A percentile compares a stretch with the other conserved stretches of the same genome.
Evolutionary conservation across 2,888 invertebrate genomes (phyloP).

Genomic region (Hofmannophila pseudospretella): DNA sequence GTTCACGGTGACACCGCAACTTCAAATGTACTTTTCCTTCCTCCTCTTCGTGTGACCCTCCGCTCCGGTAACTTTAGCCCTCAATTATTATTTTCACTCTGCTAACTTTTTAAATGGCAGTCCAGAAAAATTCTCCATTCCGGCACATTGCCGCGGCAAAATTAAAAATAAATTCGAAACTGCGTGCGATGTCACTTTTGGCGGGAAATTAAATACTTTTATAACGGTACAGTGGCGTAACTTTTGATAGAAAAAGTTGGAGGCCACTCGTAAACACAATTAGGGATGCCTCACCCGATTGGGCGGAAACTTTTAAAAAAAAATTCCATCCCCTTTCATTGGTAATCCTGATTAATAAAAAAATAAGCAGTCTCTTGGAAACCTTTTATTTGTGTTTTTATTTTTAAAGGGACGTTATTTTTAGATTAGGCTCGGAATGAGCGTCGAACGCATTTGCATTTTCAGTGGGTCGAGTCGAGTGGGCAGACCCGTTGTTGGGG

Average conservation of each 20-base stretch:
- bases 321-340: constrained; percentile 28
- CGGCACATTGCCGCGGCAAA: constrained; percentile 10
- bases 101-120: constrained; percentile 11
- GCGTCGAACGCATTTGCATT: constrained; percentile 23
- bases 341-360: constrained; percentile 41
- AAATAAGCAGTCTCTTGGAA: constrained; percentile 28
- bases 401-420: constrained; percentile 17
- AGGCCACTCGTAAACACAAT: constrained; percentile 63
- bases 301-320: constrained; percentile 48
- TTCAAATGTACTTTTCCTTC: too few species aligned
- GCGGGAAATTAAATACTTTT: constrained; percentile 65
- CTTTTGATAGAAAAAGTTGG: constrained; percentile 73
- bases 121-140: constrained; percentile 2
- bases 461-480: constrained; percentile 14
- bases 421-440: constrained; percentile 8
- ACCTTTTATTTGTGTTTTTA: constrained; percentile 34
- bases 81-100: constrained; percentile 4
- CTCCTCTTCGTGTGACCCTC: too few species aligned
- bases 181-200: constrained; percentile 54
- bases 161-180: constrained; percentile 51
- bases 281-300: constrained; percentile 50
- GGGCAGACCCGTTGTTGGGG: too few species aligned
- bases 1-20: too few species aligned
- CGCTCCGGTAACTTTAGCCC: background rate
- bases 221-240: constrained; percentile 47